These are phyloP conservation scores for Melanogrammus aeglefinus DNA, from an alignment of 2,797 vertebrate species.

Conservation along the genomic window DNA sequence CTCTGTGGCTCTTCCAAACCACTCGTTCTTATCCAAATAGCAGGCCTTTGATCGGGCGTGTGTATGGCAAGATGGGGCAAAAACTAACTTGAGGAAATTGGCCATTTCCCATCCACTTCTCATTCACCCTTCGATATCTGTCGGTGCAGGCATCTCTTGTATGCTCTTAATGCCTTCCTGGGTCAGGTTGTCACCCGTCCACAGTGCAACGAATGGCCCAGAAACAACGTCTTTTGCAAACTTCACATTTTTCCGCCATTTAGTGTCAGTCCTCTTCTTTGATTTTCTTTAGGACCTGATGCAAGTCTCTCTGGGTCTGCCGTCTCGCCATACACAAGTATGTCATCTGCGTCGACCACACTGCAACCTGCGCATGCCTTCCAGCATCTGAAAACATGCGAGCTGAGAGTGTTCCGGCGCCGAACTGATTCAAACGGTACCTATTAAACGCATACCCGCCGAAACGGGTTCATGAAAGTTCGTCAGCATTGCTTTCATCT, in stretches of 20 bases:
- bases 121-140: neutral
- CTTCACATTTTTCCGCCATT: constrained; percentile 26
- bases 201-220: constrained; percentile 18
- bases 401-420: no score
- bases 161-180: neutral
- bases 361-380: no score
- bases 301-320: constrained; percentile 16
- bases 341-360: no score
- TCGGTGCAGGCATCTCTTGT: constrained; percentile 22
- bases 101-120: constrained; percentile 31
- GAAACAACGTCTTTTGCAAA: constrained; percentile 19
- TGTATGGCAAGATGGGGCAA: constrained; percentile 4
- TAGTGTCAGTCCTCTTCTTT: neutral
- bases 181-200: neutral
- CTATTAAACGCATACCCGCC: no score
- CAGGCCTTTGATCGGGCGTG: no score
- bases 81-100: constrained; percentile 7
- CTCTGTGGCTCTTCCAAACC: no score
- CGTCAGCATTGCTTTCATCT: neutral
- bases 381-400: no score
- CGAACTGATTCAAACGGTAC: no score
- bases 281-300: constrained; percentile 7
- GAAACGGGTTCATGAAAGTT: neutral
- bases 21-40: no score
- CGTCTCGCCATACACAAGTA: neutral